Percentiles rank a stretch among this genome's conserved stretches.
These are phyloP conservation scores for Ceyx margarethae DNA, from an alignment of 2,113 vertebrate species.

Conservation along the genomic window DNA sequence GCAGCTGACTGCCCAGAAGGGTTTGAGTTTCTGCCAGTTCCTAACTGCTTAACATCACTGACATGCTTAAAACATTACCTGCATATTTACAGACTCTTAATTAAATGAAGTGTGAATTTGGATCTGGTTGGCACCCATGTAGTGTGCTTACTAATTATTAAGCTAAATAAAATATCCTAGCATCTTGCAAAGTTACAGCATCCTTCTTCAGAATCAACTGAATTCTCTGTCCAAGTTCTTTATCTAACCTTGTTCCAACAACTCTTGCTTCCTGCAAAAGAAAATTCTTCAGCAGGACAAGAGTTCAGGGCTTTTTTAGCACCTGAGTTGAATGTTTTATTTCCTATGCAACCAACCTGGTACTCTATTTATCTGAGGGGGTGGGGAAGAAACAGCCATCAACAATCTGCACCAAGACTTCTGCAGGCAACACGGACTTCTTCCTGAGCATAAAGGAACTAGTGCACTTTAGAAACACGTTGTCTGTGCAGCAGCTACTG, in stretches of 20 bases:
- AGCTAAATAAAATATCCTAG: neutral
- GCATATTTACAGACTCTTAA: neutral
- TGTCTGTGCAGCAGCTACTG: neutral
- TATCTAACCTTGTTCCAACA: neutral
- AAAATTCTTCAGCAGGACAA: neutral
- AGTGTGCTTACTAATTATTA: neutral
- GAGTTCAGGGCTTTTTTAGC: neutral
- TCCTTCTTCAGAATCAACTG: neutral
- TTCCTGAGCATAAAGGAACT: neutral
- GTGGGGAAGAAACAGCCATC: accelerated
- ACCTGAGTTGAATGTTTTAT: neutral
- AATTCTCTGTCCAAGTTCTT: neutral
- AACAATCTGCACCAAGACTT: accelerated
- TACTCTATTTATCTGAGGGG: neutral
- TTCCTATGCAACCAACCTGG: neutral
- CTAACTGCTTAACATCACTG: neutral
- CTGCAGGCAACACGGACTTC: neutral
- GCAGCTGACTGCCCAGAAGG: neutral
- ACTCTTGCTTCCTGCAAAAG: neutral
- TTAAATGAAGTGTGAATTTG: neutral
- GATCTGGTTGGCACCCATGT: neutral
- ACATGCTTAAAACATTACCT: neutral
- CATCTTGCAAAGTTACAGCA: neutral
- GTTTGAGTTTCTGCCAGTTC: neutral
- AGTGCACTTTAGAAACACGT: accelerated